Evolutionary conservation across 2,797 vertebrate species (phyloP).

Genomic region (Decapterus maruadsi): DNA sequence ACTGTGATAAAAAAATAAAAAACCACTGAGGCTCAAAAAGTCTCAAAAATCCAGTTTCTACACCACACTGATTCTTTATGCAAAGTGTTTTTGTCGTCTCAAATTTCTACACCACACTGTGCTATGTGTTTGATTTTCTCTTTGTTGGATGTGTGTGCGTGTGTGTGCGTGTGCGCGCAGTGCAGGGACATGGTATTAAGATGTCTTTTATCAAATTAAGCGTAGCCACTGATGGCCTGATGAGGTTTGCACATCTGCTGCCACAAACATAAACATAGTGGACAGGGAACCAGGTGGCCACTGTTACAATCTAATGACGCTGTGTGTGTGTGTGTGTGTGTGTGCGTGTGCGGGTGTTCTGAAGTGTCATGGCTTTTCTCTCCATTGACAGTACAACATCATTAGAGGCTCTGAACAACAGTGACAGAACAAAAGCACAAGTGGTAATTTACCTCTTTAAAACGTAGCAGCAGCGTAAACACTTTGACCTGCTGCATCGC

Average conservation of each 20-base stretch:
- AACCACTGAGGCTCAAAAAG: too few relatives aligned
- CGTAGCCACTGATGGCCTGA: conserved; percentile 74
- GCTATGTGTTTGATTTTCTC: neutral
- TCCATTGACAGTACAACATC: conserved; percentile 59
- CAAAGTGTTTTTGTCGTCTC: too few relatives aligned
- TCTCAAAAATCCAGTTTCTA: too few relatives aligned
- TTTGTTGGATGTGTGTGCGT: conserved; percentile 14
- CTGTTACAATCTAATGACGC: conserved; percentile 76
- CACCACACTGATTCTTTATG: neutral
- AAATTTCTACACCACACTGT: neutral
- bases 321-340: conserved; percentile 6
- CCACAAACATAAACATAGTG: conserved; percentile 54
- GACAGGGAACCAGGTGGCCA: conserved; percentile 79
- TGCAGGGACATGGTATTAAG: conserved; percentile 72
- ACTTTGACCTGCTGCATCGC: neutral
- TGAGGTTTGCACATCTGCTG: conserved; percentile 77
- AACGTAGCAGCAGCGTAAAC: neutral
- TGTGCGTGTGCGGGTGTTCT: conserved; percentile 6
- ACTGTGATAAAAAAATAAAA: too few relatives aligned
- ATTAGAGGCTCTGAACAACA: conserved; percentile 58
- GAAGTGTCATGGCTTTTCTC: conserved; percentile 78
- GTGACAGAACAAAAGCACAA: conserved; percentile 28
- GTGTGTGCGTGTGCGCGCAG: conserved; percentile 5
- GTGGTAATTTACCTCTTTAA: conserved; percentile 33
- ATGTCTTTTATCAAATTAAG: conserved; percentile 81